A percentile compares a stretch with the other conserved stretches of the same genome.
Conservation (phyloP, 2,113 vertebrate genomes). For the Phylloscopus trochiloides region DNA sequence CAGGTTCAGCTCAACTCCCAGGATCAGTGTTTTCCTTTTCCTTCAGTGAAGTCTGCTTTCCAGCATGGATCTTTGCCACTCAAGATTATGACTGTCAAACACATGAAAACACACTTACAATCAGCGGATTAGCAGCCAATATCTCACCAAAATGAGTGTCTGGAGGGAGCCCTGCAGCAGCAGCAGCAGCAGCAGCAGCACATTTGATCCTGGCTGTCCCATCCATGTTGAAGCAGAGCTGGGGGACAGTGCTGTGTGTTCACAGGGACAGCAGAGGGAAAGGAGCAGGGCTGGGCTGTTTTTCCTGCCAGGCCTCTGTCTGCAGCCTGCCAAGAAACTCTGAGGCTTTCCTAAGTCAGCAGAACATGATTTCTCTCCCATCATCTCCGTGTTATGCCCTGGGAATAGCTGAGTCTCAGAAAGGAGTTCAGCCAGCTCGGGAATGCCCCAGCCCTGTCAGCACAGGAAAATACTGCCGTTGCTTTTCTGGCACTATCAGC, state of each 20-base stretch:
- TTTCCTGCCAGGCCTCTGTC: background rate
- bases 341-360: background rate
- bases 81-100: background rate
- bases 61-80: background rate
- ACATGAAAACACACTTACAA: background rate
- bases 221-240: background rate
- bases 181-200: background rate
- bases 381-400: background rate
- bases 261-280: background rate
- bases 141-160: background rate
- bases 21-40: background rate
- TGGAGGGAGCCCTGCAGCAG: background rate
- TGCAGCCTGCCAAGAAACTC: background rate
- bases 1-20: background rate
- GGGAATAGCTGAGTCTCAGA: slow-evolving; percentile 16
- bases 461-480: background rate
- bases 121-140: background rate
- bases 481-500: slow-evolving; percentile 22
- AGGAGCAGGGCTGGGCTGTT: background rate
- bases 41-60: background rate
- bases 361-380: background rate
- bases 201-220: background rate
- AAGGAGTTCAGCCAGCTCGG: background rate
- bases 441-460: slow-evolving; percentile 23
- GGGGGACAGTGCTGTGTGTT: background rate